Base-by-base conservation (phyloP, 1,140 invertebrate genomes). In the Micrasema minimum region DNA sequence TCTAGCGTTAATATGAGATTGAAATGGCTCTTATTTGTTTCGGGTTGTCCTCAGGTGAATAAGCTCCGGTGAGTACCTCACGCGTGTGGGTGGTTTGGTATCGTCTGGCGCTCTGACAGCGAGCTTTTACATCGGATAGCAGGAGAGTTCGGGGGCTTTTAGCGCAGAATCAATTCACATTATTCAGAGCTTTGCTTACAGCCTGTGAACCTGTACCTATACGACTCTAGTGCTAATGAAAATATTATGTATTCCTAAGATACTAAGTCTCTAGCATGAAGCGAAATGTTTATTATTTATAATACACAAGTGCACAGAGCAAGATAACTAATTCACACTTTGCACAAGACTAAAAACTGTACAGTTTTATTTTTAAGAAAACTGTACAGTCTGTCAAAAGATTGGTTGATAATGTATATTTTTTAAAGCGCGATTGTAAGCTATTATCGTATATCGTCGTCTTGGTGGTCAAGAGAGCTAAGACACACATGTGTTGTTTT, bases 111-210 rank as follows among this genome's bases (percentile, higher is more conserved):
- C 57, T 64, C 51, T 74, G 68, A 74, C 67, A 74, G 67, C 68
- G 67, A 67, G 67, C 68, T 70, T 74, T 69, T 64, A 73, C 72
- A 62, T 68, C 68, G 67, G 68, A 69, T 59, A 53, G 35, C 48
- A 41, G 48, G 20, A 18, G 20, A 46, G 35, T 45, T 45, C 65
- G 46, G 31, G 46, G 66, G 59, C 59, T 73, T 65, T 73, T 69
- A 65, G 43, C 59, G 66, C 14, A 10, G 71, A 73, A 73, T 73
- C 71, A 73, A 73, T 73, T 73, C 71, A 59, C 66, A 69, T 69
- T 69, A 73, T 69, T 73, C 71, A 72, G 57, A 68, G 71, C 65
- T 66, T 69, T 57, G 41, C 55, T 53, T 46, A 65, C 20, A 65
- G 46, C 51, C 48, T 59, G 66, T 59, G 16, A 48, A 20, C n/a